phyloP scores from a whole-genome alignment of 2,888 invertebrate species.

The Furcula furcula region DNA sequence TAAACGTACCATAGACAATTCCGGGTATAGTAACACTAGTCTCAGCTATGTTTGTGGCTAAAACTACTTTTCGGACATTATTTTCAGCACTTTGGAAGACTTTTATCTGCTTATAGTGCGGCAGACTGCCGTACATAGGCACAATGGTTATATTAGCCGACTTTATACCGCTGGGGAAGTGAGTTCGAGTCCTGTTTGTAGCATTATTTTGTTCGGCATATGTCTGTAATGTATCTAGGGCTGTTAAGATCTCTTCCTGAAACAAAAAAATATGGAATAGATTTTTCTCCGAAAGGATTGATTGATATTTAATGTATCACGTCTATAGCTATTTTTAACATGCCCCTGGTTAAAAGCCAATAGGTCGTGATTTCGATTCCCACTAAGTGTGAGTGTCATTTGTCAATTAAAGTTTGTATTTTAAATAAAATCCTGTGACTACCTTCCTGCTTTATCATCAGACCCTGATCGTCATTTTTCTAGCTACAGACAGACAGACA shows the following conservation, averaged over 20 bases:
- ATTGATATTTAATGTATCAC: no score
- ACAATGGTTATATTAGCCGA: constrained; percentile 83
- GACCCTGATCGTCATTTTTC: no score
- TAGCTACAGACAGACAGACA: no score
- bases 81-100: constrained; percentile 89
- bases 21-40: constrained; percentile 97
- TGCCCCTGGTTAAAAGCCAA: no score
- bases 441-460: no score
- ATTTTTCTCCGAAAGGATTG: no score
- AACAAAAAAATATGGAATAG: constrained; percentile 2
- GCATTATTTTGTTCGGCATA: constrained; percentile 78
- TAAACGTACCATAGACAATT: constrained; percentile 89
- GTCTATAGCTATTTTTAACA: background rate
- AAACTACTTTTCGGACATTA: constrained; percentile 91
- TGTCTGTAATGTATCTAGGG: constrained; percentile 84
- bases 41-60: constrained; percentile 98
- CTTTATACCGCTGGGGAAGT: constrained; percentile 57
- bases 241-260: constrained; percentile 94
- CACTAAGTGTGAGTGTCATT: no score
- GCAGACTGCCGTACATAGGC: constrained; percentile 96
- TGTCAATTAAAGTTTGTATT: no score
- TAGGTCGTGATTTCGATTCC: no score
- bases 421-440: no score
- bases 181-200: constrained; percentile 67
- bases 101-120: constrained; percentile 71